Conservation (phyloP, 2,113 vertebrate genomes). For the Crotalus horridus region DNA sequence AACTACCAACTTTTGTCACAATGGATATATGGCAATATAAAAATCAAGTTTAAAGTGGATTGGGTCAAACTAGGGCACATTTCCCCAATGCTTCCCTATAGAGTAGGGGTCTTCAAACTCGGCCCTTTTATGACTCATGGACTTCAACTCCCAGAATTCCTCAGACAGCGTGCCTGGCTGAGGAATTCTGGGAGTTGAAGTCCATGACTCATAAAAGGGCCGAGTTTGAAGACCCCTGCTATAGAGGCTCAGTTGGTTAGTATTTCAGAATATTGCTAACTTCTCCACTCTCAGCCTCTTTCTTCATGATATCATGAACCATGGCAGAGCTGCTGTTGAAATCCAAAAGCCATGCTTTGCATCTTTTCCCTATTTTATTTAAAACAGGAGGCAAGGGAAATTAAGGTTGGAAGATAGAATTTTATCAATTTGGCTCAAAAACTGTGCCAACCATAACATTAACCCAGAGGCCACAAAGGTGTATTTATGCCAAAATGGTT, state of each 20-base stretch:
- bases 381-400: not conserved
- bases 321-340: not conserved
- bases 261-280: not conserved
- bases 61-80: not conserved
- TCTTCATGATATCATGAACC: not conserved
- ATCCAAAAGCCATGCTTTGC: not conserved
- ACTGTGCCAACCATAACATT: slow-evolving; percentile 26
- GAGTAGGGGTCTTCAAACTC: too few relatives aligned
- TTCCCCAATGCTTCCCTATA: not conserved
- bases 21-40: not conserved
- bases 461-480: slow-evolving; percentile 5
- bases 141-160: too few relatives aligned
- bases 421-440: slow-evolving; percentile 9
- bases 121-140: too few relatives aligned
- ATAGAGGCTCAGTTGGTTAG: not conserved
- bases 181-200: too few relatives aligned
- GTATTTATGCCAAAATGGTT: slow-evolving; percentile 26
- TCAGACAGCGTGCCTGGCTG: too few relatives aligned
- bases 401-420: not conserved
- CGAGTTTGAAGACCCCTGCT: too few relatives aligned
- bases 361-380: not conserved
- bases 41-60: not conserved
- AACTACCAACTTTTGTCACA: not conserved
- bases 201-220: too few relatives aligned
- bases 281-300: not conserved